Conservation (phyloP, 1,140 invertebrate species). For the Drosophila pandora region DNA sequence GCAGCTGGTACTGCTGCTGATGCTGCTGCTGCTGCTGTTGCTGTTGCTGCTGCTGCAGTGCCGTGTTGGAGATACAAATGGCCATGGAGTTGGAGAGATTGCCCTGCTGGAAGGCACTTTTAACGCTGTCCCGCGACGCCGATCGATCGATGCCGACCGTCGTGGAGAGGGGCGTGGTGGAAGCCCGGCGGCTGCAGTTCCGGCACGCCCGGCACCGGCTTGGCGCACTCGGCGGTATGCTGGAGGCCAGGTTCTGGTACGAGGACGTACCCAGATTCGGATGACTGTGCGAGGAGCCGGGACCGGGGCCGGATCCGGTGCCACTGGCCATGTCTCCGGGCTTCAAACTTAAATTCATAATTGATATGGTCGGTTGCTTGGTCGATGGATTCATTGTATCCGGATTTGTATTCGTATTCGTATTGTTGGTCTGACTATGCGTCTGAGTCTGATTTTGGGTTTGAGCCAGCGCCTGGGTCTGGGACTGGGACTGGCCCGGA, state of each 20-base stretch:
- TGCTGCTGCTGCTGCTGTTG: constrained; percentile 44
- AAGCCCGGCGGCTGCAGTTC: constrained; percentile 89
- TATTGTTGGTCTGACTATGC: constrained; percentile 1
- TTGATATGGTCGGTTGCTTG: constrained; percentile 83
- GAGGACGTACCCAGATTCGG: constrained; percentile 77
- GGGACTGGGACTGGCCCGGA: neutral
- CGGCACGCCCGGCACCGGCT: constrained; percentile 86
- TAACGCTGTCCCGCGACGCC: constrained; percentile 89
- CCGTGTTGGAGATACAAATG: constrained; percentile 66
- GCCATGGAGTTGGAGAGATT: constrained; percentile 75
- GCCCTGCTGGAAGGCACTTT: constrained; percentile 86
- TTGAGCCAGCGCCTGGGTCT: neutral
- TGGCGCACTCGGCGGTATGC: constrained; percentile 84
- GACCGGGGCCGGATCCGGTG: neutral
- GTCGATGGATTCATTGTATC: constrained; percentile 38
- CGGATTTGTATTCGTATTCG: constrained; percentile 34
- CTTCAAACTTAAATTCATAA: constrained; percentile 76
- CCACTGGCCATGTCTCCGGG: constrained; percentile 18
- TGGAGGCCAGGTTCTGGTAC: constrained; percentile 86
- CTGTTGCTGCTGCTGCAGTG: constrained; percentile 62
- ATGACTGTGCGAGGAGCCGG: constrained; percentile 81
- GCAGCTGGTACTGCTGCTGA: constrained; percentile 31
- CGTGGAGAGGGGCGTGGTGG: constrained; percentile 89
- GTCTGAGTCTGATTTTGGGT: constrained; percentile 1
- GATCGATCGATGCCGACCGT: constrained; percentile 88